Evolutionary conservation across 2,888 invertebrate species (phyloP), one percentile per base, ranked within the genome.

Genomic region (Oxytorus armatus): DNA sequence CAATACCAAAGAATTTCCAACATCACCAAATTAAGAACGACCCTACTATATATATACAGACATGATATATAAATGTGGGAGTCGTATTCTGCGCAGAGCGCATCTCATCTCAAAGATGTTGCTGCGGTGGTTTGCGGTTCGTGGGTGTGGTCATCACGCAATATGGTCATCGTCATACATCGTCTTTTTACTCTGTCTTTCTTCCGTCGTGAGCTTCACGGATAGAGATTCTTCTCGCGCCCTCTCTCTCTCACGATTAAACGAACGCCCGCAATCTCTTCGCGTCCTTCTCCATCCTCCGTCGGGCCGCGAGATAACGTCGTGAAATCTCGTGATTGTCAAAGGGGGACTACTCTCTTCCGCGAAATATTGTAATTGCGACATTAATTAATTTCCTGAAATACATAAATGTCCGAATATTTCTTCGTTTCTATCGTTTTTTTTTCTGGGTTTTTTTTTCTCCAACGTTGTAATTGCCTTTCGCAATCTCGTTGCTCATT

Each of bases 131-230:
- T n/a, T 42, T 61, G 36, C 4, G 36, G n/a, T 16, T 72, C 51
- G 36, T 66, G 70, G 65, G 79, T 79, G 75, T 70, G 75, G 69
- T 78, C 61, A 78, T 73, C 66, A 53, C 59, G 47, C 59, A 36
- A 18, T 21, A 68, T 68, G 78, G 63, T 75, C 75, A 79, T 74
- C 74, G 53, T 63, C 55, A 65, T 65, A 65, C 63, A 16, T 39
- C 42, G 39, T 16, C 33, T 3, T 14, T 2, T 42, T n/a, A n/a
- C 14, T 23, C 21, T 42, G 11, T 33, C 33, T 61, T 44, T 23
- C 39, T 79, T n/a, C 36, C 44, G 39, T 25, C 44, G 73, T 21
- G 49, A 21, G 49, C 16, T 4, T 21, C 21, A 8, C 4, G 21
- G 49, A 49, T 18, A n/a, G n/a, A n/a, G n/a, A n/a, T n/a, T n/a